Conservation (phyloP, 2,888 invertebrate genomes). For the Cyaniris semiargus region DNA sequence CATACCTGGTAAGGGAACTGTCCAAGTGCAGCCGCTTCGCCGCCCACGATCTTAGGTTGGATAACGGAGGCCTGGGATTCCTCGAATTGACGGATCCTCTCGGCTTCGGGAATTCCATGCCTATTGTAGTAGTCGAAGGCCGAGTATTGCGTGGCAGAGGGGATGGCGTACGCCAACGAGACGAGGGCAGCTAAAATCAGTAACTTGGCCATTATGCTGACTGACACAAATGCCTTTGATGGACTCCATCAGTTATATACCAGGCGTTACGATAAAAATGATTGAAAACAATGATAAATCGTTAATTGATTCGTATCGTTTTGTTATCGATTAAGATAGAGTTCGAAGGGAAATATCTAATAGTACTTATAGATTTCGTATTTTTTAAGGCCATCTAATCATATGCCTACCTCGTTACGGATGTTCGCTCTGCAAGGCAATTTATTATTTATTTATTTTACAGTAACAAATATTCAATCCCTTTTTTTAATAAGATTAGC, state of each 20-base stretch:
- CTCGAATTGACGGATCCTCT: slow-evolving; percentile 51
- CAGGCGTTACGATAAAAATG: slow-evolving; percentile 11
- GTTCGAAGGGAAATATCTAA: neutral
- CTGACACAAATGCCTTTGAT: neutral
- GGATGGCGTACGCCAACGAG: slow-evolving; percentile 43
- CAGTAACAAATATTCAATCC: neutral
- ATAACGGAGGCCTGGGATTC: slow-evolving; percentile 41
- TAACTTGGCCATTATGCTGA: slow-evolving; percentile 43
- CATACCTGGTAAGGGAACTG: slow-evolving; percentile 53
- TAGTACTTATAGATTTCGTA: neutral
- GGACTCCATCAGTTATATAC: neutral
- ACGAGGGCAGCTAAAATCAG: slow-evolving; percentile 44
- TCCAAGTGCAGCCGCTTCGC: slow-evolving; percentile 48
- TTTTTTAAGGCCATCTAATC: neutral
- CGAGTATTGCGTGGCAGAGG: slow-evolving; percentile 35
- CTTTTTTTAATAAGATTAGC: neutral
- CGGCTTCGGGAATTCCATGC: slow-evolving; percentile 53
- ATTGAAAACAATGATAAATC: neutral
- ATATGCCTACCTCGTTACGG: neutral
- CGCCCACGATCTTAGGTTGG: slow-evolving; percentile 50
- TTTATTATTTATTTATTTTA: no score
- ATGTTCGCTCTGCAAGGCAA: neutral
- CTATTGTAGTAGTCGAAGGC: slow-evolving; percentile 53
- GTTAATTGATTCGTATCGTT: slow-evolving; percentile 10
- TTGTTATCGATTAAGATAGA: neutral